These are phyloP conservation scores for Centropus unirufus DNA, from an alignment of 2,113 vertebrate genomes.

Conservation along the genomic window DNA sequence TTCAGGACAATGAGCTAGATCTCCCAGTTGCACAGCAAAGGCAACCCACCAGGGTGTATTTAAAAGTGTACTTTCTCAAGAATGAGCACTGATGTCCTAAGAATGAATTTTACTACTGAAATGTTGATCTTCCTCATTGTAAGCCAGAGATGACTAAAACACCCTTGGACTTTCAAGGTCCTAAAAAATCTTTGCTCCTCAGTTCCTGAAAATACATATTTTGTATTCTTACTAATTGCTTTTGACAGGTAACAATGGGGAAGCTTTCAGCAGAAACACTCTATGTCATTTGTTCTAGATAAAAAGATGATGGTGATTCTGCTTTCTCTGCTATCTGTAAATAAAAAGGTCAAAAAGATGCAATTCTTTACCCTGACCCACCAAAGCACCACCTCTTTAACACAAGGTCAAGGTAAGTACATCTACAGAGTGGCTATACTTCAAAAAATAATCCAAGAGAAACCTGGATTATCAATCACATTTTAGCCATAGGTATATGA, in stretches of 20 bases:
- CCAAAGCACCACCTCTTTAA: neutral
- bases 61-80: neutral
- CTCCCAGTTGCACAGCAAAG: neutral
- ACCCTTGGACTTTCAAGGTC: neutral
- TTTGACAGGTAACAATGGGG: neutral
- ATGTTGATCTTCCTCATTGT: neutral
- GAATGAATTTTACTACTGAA: neutral
- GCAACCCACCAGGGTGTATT: neutral
- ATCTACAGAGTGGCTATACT: neutral
- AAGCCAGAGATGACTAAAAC: neutral
- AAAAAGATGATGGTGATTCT: neutral
- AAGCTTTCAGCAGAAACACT: neutral
- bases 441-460: neutral
- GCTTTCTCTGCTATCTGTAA: neutral
- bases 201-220: neutral
- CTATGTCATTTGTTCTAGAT: neutral
- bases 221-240: neutral
- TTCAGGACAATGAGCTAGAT: neutral
- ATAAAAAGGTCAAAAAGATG: neutral
- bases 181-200: neutral
- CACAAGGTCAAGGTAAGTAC: neutral
- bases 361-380: neutral
- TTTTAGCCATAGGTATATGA: conserved; percentile 2
- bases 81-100: neutral
- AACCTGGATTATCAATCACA: neutral